Evolutionary conservation across 1,140 invertebrate genomes (phyloP), one percentile per base, ranked within the genome.

Genomic region (Drosophila oshimai): DNA sequence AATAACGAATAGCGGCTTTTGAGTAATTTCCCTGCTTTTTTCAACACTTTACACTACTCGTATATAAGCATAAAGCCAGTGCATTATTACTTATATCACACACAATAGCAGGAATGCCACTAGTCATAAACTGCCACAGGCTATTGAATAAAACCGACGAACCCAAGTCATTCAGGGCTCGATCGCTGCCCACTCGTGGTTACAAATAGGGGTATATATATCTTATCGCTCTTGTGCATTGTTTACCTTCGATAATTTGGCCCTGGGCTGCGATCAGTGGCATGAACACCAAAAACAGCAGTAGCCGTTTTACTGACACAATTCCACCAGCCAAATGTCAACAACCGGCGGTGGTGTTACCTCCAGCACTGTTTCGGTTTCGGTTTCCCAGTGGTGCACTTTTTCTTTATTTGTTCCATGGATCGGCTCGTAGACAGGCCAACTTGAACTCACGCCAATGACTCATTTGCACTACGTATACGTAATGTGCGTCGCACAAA

Each of bases 191-290:
- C 41, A 29, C 13, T 53, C 9, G 22, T 20, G 42, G 12, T 50
- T 46, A 17, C 17, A 29, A 6, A 15, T 47, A 22, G 12, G 6
- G 3, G 12, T 20, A 13, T 9, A 17, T 20, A 36, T 72, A 75
- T 80, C 76, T 79, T 79, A 79, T 80, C 76, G 37, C 26, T 44
- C 46, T 50, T 49, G 18, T 61, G 51, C 18, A 49, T 37, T 77
- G 54, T 67, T 77, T 72, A 20, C 58, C 62, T 47, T 50, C 55
- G 74, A 72, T 55, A 57, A 53, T 26, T 60, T 65, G 71, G 53
- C 58, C 71, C 37, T 80, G 64, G 45, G 55, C 42, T 31, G 26
- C 44, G 45, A 29, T 65, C 58, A 70, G 42, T 62, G 51, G 33
- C 70, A 60, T 42, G 69, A 49, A 33, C 39, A 31, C 41, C 33